These are phyloP conservation scores for Euleptes europaea DNA, from an alignment of 2,113 vertebrate genomes.

Conservation along the genomic window DNA sequence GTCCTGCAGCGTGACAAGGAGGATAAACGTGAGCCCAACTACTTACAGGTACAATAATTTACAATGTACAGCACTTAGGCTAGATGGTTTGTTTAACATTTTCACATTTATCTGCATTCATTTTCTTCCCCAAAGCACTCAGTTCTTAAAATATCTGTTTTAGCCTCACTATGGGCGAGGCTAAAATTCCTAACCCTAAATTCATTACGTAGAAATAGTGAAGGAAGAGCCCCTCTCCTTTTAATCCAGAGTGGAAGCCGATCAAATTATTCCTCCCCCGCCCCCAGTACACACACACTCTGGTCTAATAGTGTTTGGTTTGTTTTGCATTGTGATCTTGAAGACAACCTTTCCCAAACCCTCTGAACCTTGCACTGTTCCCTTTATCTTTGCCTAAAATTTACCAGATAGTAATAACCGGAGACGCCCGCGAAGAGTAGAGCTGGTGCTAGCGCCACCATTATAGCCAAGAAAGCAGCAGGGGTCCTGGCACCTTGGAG, in stretches of 20 bases:
- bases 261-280: background rate
- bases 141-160: background rate
- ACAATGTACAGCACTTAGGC: background rate
- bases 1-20: constrained; percentile 90
- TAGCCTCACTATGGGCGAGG: background rate
- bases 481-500: background rate
- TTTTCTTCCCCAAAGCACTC: background rate
- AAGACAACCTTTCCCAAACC: too few relatives aligned
- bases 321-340: too few relatives aligned
- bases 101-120: background rate
- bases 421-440: too few relatives aligned
- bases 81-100: background rate
- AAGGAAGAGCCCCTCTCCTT: background rate
- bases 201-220: background rate
- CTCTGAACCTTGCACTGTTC: too few relatives aligned
- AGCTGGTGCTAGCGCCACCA: too few relatives aligned
- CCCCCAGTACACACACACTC: too few relatives aligned
- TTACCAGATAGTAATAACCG: too few relatives aligned
- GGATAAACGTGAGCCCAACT: constrained; percentile 95
- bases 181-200: constrained; percentile 4
- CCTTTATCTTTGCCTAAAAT: too few relatives aligned
- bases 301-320: too few relatives aligned
- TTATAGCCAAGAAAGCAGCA: background rate
- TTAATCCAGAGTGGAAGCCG: background rate
- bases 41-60: constrained; percentile 86